phyloP scores from a whole-genome alignment of 2,797 vertebrate species.

The Rhabdomys pumilio region DNA sequence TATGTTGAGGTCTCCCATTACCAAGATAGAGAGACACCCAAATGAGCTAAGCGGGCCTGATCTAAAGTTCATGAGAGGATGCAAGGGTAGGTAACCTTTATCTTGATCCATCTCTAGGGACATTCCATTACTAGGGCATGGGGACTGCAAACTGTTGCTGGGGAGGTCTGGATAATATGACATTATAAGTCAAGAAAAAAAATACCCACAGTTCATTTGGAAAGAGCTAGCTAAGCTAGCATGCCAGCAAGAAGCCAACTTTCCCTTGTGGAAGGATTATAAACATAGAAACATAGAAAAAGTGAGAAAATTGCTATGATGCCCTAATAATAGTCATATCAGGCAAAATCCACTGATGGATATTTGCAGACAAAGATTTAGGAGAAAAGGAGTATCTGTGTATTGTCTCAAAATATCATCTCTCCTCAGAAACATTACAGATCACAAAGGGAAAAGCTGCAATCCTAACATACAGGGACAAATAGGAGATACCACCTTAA shows the following conservation, averaged over 20 bases:
- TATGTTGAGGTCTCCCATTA: background rate
- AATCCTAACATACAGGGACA: background rate
- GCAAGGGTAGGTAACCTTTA: background rate
- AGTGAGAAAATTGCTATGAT: slow-evolving; percentile 8
- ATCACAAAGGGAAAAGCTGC: slow-evolving; percentile 31
- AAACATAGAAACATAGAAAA: background rate
- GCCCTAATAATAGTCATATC: background rate
- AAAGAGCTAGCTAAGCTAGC: slow-evolving; percentile 55
- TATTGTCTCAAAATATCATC: background rate
- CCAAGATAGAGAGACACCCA: background rate
- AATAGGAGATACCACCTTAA: background rate
- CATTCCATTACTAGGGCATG: background rate
- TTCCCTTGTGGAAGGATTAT: slow-evolving; percentile 23
- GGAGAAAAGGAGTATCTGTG: background rate
- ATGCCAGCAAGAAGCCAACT: background rate
- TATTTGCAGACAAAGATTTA: slow-evolving; percentile 26
- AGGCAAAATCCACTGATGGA: slow-evolving; percentile 27
- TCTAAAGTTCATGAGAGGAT: background rate
- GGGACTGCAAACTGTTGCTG: background rate
- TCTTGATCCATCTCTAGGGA: background rate
- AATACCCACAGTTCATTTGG: background rate
- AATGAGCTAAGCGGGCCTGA: background rate
- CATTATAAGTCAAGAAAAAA: slow-evolving; percentile 6
- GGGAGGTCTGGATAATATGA: background rate
- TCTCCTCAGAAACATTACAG: background rate